These are phyloP conservation scores for Takifugu rubripes DNA, from an alignment of 2,797 vertebrate species.

Conservation along the genomic window DNA sequence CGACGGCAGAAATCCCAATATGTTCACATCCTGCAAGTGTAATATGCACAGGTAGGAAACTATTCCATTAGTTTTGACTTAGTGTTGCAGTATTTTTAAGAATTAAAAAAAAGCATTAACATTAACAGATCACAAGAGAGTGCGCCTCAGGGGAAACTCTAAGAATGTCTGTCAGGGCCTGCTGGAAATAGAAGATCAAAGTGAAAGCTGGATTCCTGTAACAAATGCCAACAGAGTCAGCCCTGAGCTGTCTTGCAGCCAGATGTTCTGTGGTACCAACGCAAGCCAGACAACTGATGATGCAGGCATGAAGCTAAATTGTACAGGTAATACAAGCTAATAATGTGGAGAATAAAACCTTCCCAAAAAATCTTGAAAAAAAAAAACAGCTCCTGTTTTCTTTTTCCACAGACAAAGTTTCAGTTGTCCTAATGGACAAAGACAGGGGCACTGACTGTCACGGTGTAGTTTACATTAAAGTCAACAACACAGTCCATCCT, in stretches of 20 bases:
- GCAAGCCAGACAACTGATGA: rapidly evolving
- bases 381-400: not conserved
- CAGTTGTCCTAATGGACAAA: not conserved
- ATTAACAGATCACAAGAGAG: constrained; percentile 29
- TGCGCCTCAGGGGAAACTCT: constrained; percentile 12
- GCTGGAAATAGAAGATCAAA: constrained; percentile 2
- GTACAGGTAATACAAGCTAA: constrained; percentile 52
- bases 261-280: constrained; percentile 45
- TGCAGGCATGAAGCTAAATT: constrained; percentile 10
- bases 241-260: constrained; percentile 6
- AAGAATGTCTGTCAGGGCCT: constrained; percentile 51
- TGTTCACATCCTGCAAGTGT: constrained; percentile 8
- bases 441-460: rapidly evolving
- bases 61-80: not conserved
- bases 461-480: constrained; percentile 34
- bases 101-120: not conserved
- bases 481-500: rapidly evolving
- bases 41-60: constrained; percentile 53
- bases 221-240: rapidly evolving
- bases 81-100: not conserved
- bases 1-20: rapidly evolving
- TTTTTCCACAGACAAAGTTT: constrained; percentile 22
- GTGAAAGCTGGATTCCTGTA: rapidly evolving
- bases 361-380: not conserved
- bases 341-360: not conserved